Evolutionary conservation across 2,797 vertebrate species (phyloP), one percentile per base, ranked within the genome.

Genomic region (Hephaestus fuliginosus): DNA sequence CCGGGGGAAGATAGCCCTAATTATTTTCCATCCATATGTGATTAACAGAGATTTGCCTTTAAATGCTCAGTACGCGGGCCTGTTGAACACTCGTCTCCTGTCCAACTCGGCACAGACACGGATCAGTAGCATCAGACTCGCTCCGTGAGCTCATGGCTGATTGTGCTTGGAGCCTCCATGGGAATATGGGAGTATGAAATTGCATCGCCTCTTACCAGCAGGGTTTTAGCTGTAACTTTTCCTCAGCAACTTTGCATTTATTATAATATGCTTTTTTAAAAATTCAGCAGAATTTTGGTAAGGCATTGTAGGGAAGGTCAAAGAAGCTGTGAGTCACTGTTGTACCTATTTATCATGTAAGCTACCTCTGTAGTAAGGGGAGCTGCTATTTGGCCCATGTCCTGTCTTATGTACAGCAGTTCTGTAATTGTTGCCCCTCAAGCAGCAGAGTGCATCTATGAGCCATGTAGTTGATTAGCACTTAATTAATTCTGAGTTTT

Each of bases 11-110:
- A 91, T 87, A 84, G 81, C 12, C 72, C 48, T 83, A 91, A 92
- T 93, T 92, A 91, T 90, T 92, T 89, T 82, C 64, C 78, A 70
- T 91, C 85, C 80, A 86, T 84, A 84, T 83, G 81, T 82, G 89
- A 93, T 93, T 86, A 88, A 74, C 79, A 62, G 77, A 86, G 86
- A 91, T 93, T 85, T 88, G 69, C 69, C 67, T 85, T 78, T 88
- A 87, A 87, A 85, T 60, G 76, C 61, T 82, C 46, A 28, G 68
- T 73, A 43, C 22, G 39, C 74, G 20, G 76, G 65, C 49, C 76
- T 85, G 76, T 76, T 74, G 39, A 81, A 80, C 51, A 51, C 71
- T 80, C 69, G 39, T 81, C 75, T 74, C 43, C 72, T 14, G 51
- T 55, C 52, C 67, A 43, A 48, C 61, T 71, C 55, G 8, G 57